These are phyloP conservation scores for Plectropomus leopardus DNA, from an alignment of 2,113 vertebrate species.

Conservation along the genomic window DNA sequence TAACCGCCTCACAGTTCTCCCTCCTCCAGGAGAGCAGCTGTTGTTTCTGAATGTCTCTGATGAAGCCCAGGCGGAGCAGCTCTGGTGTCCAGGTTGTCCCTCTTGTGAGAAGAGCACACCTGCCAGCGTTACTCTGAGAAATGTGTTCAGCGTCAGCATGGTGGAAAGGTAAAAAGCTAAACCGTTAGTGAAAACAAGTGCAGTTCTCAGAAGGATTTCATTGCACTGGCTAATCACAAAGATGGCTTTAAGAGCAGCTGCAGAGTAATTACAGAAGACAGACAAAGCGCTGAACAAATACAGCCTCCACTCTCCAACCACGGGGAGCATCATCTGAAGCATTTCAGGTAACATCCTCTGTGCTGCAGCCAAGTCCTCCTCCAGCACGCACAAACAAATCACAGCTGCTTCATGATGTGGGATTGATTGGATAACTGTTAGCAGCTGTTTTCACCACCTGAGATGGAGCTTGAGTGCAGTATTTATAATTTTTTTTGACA, in stretches of 20 bases:
- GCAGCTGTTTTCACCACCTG: conserved; percentile 41
- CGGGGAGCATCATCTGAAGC: background rate
- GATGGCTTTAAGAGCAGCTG: conserved; percentile 35
- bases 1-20: background rate
- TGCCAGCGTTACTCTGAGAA: conserved; percentile 39
- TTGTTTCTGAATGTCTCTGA: background rate
- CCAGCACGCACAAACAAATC: background rate
- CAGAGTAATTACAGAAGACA: conserved; percentile 23
- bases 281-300: background rate
- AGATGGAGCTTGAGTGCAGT: background rate
- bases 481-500: background rate
- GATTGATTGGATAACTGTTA: conserved; percentile 37
- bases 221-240: conserved; percentile 40
- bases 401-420: conserved; percentile 23
- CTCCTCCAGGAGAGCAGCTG: conserved; percentile 14
- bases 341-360: conserved; percentile 7
- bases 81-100: background rate
- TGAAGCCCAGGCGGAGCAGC: conserved; percentile 36
- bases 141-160: conserved; percentile 56
- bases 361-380: conserved; percentile 5
- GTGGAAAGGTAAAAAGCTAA: conserved; percentile 46
- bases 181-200: conserved; percentile 43
- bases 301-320: conserved; percentile 15
- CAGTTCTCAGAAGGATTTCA: conserved; percentile 53
- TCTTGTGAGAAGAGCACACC: conserved; percentile 11